Evolutionary conservation across 2,113 vertebrate species (phyloP), one percentile per base, ranked within the genome.

Genomic region (Tenrec ecaudatus): DNA sequence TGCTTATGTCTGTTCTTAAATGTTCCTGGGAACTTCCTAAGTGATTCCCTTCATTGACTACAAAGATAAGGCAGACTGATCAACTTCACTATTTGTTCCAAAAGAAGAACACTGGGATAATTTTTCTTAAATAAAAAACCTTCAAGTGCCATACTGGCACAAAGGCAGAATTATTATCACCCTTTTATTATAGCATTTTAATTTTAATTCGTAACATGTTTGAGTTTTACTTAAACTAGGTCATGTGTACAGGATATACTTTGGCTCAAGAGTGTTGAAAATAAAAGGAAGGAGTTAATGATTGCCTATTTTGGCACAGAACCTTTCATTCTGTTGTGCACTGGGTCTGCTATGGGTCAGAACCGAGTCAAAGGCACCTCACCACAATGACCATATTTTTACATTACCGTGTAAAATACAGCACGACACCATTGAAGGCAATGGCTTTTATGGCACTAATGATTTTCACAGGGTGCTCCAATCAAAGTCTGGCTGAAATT

Each of bases 111-210:
- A 20, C 1, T 10, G 40, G 23, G 80, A 43, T 20, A 0, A 23
- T 11, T 31, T n/a, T 29, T 27, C 47, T 86, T n/a, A 36, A 58
- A 66, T 62, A 20, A 47, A 83, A 79, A 29, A 8, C 16, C 31
- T 23, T 25, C 47, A 0, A 0, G 20, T 3, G n/a, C 17, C 23
- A 22, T 20, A 22, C 2, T n/a, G n/a, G n/a, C n/a, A n/a, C n/a
- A n/a, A 64, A 33, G 43, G 27, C 31, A n/a, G 36, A 82, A 8
- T 25, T 22, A 38, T 25, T 0, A 0, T 64, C 62, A 23, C 22
- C 40, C 0, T 36, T 19, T 31, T 9, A 22, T 3, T 4, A 33
- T 6, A 53, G 16, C 1, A 84, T 66, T 53, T 81, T 15, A 7
- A 43, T 66, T 19, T 31, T 73, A 40, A 47, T 58, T 16, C 6